phyloP scores from a whole-genome alignment of 2,888 invertebrate species.

The Ophonus ardosiacus region DNA sequence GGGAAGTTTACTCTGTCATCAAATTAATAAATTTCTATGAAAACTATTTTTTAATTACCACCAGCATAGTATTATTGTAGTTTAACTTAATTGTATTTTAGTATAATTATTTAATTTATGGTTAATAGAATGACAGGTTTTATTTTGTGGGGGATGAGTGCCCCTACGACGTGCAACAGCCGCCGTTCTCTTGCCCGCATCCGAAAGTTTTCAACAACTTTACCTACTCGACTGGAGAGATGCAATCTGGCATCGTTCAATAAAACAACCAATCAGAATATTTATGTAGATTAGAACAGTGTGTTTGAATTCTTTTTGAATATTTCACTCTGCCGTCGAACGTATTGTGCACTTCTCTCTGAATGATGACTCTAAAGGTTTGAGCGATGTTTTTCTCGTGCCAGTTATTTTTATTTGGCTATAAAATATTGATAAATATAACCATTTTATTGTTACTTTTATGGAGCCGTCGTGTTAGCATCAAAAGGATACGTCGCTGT shows the following conservation, averaged over 20 bases:
- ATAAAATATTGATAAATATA: neutral
- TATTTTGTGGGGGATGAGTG: neutral
- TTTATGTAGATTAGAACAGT: constrained; percentile 72
- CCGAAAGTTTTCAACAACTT: constrained; percentile 68
- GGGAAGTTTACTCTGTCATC: too few species aligned
- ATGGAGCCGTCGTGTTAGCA: neutral
- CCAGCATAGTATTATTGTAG: neutral
- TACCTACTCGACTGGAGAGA: constrained; percentile 69
- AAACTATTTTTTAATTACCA: too few species aligned
- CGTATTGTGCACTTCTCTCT: neutral
- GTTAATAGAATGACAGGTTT: neutral
- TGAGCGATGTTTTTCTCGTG: neutral
- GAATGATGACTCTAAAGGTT: neutral
- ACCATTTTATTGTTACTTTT: neutral
- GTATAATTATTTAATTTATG: neutral
- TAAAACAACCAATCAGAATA: constrained; percentile 71
- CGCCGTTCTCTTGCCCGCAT: constrained; percentile 65
- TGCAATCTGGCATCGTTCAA: constrained; percentile 70
- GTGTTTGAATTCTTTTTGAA: constrained; percentile 69
- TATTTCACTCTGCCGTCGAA: constrained; percentile 56
- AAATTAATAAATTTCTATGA: too few species aligned
- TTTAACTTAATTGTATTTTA: neutral
- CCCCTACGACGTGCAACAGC: neutral
- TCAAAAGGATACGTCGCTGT: neutral
- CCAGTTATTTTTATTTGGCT: neutral